Percentiles rank a stretch among this genome's conserved stretches.
Conservation (phyloP, 2,888 invertebrate species). For the Agrilus mali region DNA sequence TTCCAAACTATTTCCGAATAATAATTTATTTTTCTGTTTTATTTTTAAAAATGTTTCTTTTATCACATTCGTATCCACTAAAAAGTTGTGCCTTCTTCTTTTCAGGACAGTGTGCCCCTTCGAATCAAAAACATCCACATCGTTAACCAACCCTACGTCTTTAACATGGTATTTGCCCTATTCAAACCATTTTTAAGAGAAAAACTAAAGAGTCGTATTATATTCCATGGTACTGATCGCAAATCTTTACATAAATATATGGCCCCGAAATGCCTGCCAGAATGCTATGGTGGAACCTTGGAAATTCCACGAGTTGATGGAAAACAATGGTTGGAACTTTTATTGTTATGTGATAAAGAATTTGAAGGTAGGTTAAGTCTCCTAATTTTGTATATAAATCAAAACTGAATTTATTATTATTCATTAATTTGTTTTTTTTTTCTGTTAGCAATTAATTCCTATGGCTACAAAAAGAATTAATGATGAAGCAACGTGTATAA, state of each 20-base stretch:
- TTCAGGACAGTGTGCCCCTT: conserved; percentile 72
- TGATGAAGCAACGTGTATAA: neutral
- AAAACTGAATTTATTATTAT: no score
- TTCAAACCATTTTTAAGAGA: conserved; percentile 84
- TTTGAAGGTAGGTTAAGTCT: conserved; percentile 43
- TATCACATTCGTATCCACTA: no score
- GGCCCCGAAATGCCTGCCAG: conserved; percentile 57
- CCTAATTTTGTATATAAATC: neutral
- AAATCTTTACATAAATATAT: conserved; percentile 60
- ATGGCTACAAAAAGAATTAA: conserved; percentile 53
- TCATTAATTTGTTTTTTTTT: conserved; percentile 7
- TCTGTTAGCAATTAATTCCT: conserved; percentile 41
- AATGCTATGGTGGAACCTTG: conserved; percentile 61
- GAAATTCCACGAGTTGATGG: conserved; percentile 57
- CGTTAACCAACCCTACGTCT: conserved; percentile 79
- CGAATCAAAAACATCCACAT: conserved; percentile 80
- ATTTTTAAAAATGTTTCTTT: no score
- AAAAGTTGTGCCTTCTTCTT: conserved; percentile 10
- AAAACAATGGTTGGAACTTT: conserved; percentile 57
- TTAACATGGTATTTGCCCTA: conserved; percentile 78
- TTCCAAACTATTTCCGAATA: no score
- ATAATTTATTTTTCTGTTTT: no score
- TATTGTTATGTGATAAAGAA: conserved; percentile 60
- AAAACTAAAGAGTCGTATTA: conserved; percentile 67
- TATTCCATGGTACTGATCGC: conserved; percentile 68